These are phyloP conservation scores for Conistra vaccinii DNA, from an alignment of 2,888 invertebrate genomes.

Conservation along the genomic window DNA sequence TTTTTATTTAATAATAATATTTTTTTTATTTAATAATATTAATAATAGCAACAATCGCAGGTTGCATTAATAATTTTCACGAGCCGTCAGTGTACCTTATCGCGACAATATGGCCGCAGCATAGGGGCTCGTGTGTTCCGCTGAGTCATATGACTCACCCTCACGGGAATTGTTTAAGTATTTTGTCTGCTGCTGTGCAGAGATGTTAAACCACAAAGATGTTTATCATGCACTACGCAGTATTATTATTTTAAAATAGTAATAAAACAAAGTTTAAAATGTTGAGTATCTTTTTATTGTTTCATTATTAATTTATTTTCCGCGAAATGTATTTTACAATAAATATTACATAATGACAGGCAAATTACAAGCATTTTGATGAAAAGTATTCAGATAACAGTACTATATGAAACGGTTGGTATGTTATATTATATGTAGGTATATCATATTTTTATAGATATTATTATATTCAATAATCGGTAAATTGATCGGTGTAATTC, in stretches of 20 bases:
- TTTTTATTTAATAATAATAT: no score
- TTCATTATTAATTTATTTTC: constrained; percentile 33
- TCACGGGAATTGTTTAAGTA: no score
- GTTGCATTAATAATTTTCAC: not conserved
- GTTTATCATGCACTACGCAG: no score
- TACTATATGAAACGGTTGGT: not conserved
- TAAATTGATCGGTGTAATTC: constrained; percentile 9
- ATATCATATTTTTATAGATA: not conserved
- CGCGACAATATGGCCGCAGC: no score
- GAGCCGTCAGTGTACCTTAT: not conserved
- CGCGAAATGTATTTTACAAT: constrained; percentile 49
- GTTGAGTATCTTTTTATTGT: constrained; percentile 46
- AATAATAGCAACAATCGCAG: no score
- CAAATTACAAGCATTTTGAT: constrained; percentile 38
- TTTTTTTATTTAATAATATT: no score
- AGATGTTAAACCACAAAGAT: not conserved
- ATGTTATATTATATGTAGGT: not conserved
- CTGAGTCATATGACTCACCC: no score
- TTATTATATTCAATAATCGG: not conserved
- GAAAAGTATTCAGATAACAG: constrained; percentile 11
- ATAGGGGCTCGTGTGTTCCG: no score
- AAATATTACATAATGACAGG: constrained; percentile 28
- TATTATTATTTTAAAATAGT: no score
- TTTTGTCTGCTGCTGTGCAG: no score
- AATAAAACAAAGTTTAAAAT: no score